A percentile compares a stretch with the other conserved stretches of the same genome.
Evolutionary conservation across 23 tunicate species (phyloP).

Genomic region (Styela plicata): DNA sequence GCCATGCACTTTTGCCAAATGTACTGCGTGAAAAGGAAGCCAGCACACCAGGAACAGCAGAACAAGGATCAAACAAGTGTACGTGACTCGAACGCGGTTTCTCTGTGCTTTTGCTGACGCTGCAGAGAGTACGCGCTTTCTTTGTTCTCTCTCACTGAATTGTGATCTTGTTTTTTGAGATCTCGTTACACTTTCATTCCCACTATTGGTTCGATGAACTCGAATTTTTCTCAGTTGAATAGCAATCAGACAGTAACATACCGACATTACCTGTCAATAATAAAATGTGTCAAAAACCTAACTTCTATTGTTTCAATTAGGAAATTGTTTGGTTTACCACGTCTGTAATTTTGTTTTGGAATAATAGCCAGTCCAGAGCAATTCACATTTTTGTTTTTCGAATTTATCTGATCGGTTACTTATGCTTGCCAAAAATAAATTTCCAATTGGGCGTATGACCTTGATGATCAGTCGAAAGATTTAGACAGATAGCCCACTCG

Average conservation of each 20-base stretch:
- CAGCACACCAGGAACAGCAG: background rate
- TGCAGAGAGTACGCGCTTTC: background rate
- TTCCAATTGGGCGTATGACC: too few relatives aligned
- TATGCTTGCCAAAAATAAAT: too few relatives aligned
- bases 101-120: background rate
- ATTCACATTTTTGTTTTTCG: too few relatives aligned
- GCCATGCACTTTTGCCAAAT: background rate
- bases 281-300: too few relatives aligned
- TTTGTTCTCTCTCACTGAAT: background rate
- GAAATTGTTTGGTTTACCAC: too few relatives aligned
- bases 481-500: too few relatives aligned
- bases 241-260: background rate
- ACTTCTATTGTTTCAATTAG: too few relatives aligned
- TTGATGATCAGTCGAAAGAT: too few relatives aligned
- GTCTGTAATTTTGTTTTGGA: too few relatives aligned
- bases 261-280: background rate
- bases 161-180: background rate
- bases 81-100: background rate
- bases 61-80: background rate
- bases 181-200: background rate
- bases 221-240: background rate
- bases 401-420: too few relatives aligned
- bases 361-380: too few relatives aligned
- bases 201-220: background rate
- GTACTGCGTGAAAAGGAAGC: background rate